Evolutionary conservation across 1,140 invertebrate species (phyloP).

Genomic region (Saccostrea glomerata): DNA sequence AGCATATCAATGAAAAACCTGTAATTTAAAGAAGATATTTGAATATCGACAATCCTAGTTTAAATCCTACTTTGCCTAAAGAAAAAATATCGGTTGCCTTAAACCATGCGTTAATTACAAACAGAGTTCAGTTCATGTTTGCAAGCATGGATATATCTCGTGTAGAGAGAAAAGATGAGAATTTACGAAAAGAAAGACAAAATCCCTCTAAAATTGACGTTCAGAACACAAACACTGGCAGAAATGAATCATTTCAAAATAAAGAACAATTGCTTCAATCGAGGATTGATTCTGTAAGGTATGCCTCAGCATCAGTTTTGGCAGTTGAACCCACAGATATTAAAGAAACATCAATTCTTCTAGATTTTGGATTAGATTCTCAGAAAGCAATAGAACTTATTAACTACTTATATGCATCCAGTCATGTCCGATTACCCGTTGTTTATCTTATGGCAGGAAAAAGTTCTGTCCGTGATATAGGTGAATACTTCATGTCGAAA

Average conservation of each 20-base stretch:
- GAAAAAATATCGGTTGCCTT: background rate
- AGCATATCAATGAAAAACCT: background rate
- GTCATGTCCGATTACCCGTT: background rate
- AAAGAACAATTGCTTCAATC: slow-evolving; percentile 51
- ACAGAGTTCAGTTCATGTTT: slow-evolving; percentile 11
- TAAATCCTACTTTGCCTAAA: background rate
- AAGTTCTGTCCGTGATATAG: background rate
- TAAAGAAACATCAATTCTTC: background rate
- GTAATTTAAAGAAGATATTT: background rate
- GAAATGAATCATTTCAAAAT: slow-evolving; percentile 63
- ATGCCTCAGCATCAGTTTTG: background rate
- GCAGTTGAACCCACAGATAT: background rate
- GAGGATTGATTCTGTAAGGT: background rate
- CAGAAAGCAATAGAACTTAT: slow-evolving; percentile 50
- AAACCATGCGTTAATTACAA: background rate
- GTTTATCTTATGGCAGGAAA: slow-evolving; percentile 29
- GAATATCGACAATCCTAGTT: background rate
- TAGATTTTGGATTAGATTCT: slow-evolving; percentile 51
- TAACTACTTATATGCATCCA: slow-evolving; percentile 8
- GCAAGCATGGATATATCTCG: slow-evolving; percentile 19
- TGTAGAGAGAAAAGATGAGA: too few relatives aligned
- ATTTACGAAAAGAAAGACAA: background rate
- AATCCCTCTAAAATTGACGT: slow-evolving; percentile 62
- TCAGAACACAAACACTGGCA: slow-evolving; percentile 58
- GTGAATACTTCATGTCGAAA: slow-evolving; percentile 36